Evolutionary conservation across 2,797 vertebrate species (phyloP), one percentile per base, ranked within the genome.

Genomic region (Tachyglossus aculeatus): DNA sequence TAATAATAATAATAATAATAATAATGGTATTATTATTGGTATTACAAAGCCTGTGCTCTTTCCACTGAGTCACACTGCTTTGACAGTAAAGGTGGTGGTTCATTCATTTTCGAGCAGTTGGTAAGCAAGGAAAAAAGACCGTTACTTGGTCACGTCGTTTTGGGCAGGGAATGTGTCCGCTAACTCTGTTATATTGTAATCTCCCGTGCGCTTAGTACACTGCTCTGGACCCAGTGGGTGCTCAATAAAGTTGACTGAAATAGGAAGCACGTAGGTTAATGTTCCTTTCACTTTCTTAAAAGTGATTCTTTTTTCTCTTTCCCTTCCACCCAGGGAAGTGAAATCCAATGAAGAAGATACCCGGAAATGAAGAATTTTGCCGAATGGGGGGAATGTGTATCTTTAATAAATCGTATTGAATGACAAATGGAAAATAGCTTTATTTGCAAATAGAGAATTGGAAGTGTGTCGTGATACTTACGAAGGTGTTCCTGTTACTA

Each of bases 341-440:
- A 98, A 94, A 79, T 93, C 96, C 47, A 93, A 91, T 40, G 96
- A 98, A 90, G 94, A 96, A 80, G 82, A 86, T 43, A 97, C 95
- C 22, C 98, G 97, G 98, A 97, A 91, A 87, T 98, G 93, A 94
- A 91, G 34, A 33, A 61, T 74, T 27, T 18, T 21, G 33, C 19
- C 74, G 36, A 77, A 67, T 58, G 39, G 39, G 34, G 44, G 58
- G 60, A 67, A 67, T 59, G 15, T 32, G 79, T 66, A 53, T 3
- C 1, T 69, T 75, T 63, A 44, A 62, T 82, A 56, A 43, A 65
- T 53, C n/a, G 69, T 56, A 5, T 44, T 5, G 51, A 78, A 19
- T 52, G 13, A 61, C 39, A 67, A 43, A 21, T 81, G 67, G 68
- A 82, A 57, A 73, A 40, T n/a, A 24, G 40, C 15, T 51, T 73